Evolutionary conservation across 1,140 invertebrate genomes (phyloP).

Genomic region (Drosophila ogumai): DNA sequence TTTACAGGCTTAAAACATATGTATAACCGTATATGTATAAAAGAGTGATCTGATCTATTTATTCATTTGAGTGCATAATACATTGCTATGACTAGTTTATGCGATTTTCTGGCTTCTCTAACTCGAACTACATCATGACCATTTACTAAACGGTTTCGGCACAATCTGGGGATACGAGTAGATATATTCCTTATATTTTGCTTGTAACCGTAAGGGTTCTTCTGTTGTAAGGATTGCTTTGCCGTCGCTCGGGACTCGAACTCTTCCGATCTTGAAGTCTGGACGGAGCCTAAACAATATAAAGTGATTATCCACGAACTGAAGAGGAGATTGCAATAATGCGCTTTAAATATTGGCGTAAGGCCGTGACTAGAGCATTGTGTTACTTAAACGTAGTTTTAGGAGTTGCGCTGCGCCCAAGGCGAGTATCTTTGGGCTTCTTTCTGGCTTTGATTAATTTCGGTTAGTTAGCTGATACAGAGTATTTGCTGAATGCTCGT

Average conservation of each 20-base stretch:
- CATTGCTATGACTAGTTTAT: conserved; percentile 75
- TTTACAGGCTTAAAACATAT: conserved; percentile 62
- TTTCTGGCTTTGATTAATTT: conserved; percentile 50
- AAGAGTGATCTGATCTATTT: conserved; percentile 37
- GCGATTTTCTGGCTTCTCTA: conserved; percentile 39
- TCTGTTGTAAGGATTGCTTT: conserved; percentile 29
- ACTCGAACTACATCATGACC: conserved; percentile 23
- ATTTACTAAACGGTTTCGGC: conserved; percentile 61
- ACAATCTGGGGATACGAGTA: conserved; percentile 66
- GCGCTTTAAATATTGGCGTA: conserved; percentile 15
- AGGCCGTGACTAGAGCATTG: conserved; percentile 40
- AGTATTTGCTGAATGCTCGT: conserved; percentile 33
- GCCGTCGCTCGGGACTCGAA: conserved; percentile 16
- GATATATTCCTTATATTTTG: conserved; percentile 11
- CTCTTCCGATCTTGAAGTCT: conserved; percentile 40
- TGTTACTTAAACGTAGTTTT: conserved; percentile 24
- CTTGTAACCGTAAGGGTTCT: conserved; percentile 26
- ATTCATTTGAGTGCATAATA: conserved; percentile 32
- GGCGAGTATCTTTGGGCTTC: conserved; percentile 47
- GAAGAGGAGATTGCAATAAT: conserved; percentile 45
- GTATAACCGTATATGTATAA: conserved; percentile 43
- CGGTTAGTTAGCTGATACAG: conserved; percentile 46
- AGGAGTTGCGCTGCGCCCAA: conserved; percentile 43
- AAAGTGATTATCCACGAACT: conserved; percentile 31
- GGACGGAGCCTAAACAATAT: conserved; percentile 72